These are phyloP conservation scores for Conus canariensis DNA, from an alignment of 2,888 invertebrate species.

Conservation along the genomic window DNA sequence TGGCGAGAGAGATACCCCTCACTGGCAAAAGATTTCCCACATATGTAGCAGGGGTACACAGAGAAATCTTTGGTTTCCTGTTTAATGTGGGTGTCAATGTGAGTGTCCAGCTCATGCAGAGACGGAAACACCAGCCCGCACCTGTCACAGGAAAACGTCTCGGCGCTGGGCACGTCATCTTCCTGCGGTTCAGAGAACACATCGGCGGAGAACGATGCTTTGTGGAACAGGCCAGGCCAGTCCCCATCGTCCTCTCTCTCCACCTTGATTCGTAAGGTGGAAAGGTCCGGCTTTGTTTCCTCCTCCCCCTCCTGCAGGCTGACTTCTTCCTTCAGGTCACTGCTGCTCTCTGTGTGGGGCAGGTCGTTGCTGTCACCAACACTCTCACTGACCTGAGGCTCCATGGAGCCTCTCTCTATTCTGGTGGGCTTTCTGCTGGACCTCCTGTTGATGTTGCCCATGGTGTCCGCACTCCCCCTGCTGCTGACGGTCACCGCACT, in stretches of 20 bases:
- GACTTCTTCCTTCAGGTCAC: neutral
- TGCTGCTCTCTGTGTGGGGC: neutral
- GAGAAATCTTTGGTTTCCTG: neutral
- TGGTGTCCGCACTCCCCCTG: neutral
- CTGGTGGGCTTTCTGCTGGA: conserved; percentile 25
- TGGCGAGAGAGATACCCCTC: neutral
- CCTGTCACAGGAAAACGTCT: conserved; percentile 20
- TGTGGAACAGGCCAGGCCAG: neutral
- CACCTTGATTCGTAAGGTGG: neutral
- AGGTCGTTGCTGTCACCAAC: neutral
- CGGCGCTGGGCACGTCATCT: neutral
- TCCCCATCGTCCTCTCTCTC: conserved; percentile 31
- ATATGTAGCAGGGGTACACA: conserved; percentile 9
- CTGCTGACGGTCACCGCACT: neutral
- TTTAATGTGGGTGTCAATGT: conserved; percentile 15
- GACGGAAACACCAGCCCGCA: conserved; percentile 22
- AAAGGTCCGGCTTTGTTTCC: neutral
- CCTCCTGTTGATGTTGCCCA: neutral
- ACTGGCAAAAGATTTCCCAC: conserved; percentile 24
- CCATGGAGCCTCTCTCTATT: neutral
- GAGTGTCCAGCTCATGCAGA: conserved; percentile 6
- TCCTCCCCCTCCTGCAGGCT: neutral
- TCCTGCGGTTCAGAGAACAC: neutral
- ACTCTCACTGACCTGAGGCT: neutral
- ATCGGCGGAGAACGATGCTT: neutral